A percentile compares a stretch with the other conserved stretches of the same genome.
phyloP scores from a whole-genome alignment of 2,888 invertebrate species.

The Cosmia pyralina region DNA sequence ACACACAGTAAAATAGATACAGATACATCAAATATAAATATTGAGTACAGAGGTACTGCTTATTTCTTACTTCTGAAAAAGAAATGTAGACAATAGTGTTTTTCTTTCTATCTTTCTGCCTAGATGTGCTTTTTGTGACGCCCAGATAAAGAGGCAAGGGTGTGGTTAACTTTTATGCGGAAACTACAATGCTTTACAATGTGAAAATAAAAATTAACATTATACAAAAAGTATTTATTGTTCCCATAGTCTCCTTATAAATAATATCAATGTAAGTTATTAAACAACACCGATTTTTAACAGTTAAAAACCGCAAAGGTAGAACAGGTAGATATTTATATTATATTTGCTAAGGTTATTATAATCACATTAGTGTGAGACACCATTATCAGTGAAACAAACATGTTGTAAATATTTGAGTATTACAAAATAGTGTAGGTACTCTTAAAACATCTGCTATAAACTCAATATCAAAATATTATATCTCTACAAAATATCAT shows the following conservation, averaged over 20 bases:
- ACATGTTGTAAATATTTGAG: conserved; percentile 17
- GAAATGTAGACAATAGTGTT: too few relatives aligned
- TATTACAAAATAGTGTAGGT: background rate
- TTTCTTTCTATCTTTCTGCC: background rate
- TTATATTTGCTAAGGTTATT: background rate
- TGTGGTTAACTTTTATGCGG: background rate
- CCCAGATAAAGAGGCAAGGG: background rate
- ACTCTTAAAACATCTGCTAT: background rate
- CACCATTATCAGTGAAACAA: conserved; percentile 29
- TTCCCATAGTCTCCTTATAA: background rate
- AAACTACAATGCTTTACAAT: background rate
- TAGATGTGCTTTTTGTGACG: background rate
- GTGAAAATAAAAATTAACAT: conserved; percentile 1
- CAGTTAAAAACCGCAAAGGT: background rate
- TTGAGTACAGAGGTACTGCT: too few relatives aligned
- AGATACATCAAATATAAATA: too few relatives aligned
- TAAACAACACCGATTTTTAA: background rate
- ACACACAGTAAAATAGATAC: too few relatives aligned
- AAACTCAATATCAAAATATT: conserved; percentile 13
- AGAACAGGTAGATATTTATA: background rate
- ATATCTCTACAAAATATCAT: background rate
- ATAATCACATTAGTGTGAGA: conserved; percentile 3
- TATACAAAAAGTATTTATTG: conserved; percentile 19
- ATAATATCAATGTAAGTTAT: background rate
- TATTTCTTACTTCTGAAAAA: too few relatives aligned